Conservation (phyloP, 2,888 invertebrate genomes). For the Clistopyga incitator region DNA sequence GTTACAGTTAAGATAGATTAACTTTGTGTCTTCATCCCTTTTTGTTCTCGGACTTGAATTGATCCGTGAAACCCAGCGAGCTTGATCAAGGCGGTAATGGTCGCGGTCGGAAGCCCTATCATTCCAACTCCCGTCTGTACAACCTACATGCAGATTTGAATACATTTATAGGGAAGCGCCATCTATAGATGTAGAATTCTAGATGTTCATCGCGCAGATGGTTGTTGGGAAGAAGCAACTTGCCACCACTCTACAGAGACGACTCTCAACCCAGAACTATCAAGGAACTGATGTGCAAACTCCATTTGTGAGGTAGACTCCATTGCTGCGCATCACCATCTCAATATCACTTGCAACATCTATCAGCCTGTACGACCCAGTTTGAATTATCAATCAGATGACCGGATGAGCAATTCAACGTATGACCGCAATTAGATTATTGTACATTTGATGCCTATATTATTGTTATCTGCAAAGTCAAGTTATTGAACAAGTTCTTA, state of each 20-base stretch:
- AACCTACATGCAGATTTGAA: background rate
- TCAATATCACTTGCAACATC: background rate
- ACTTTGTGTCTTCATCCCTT: slow-evolving; percentile 38
- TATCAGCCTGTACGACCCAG: background rate
- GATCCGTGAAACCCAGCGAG: slow-evolving; percentile 40
- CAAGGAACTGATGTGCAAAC: slow-evolving; percentile 1
- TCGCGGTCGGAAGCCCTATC: background rate
- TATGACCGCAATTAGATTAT: background rate
- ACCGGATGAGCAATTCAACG: background rate
- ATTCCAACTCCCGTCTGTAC: background rate
- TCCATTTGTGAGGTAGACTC: background rate
- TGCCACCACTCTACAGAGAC: background rate
- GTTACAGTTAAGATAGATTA: slow-evolving; percentile 42
- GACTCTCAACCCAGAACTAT: slow-evolving; percentile 7
- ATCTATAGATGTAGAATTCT: background rate
- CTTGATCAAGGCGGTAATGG: background rate
- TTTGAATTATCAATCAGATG: background rate
- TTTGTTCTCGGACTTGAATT: slow-evolving; percentile 41
- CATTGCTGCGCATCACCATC: background rate
- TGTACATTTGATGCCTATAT: background rate
- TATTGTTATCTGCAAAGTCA: too few relatives aligned
- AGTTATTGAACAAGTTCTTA: too few relatives aligned
- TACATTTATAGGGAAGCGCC: background rate
- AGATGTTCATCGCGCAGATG: background rate
- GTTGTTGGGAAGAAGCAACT: background rate